Conservation (phyloP, 2,797 vertebrate genomes). For the Buceros bicornis region DNA sequence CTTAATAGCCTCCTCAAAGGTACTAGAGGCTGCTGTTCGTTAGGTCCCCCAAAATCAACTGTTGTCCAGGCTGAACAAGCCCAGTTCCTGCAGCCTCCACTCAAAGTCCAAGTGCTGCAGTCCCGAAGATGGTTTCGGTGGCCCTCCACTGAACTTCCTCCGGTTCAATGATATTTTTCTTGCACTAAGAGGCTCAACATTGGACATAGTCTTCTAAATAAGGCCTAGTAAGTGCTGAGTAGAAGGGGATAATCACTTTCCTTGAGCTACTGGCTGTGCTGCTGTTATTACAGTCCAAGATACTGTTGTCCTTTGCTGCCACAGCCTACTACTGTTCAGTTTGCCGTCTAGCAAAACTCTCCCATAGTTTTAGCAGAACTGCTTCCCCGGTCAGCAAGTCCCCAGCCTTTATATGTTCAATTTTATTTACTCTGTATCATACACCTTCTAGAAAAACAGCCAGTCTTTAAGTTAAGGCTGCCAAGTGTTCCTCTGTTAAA, state of each 20-base stretch:
- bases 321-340: not conserved
- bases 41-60: not conserved
- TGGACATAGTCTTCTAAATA: not conserved
- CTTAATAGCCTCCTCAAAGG: not conserved
- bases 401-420: not conserved
- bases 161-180: not conserved
- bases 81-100: rapidly evolving
- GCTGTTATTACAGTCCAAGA: not conserved
- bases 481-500: not conserved
- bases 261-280: not conserved
- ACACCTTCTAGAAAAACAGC: not conserved
- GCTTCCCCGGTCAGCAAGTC: not conserved
- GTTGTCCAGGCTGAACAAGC: not conserved
- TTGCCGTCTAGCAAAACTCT: not conserved
- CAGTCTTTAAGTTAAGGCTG: not conserved
- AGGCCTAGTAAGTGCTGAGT: not conserved
- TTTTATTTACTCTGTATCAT: not conserved
- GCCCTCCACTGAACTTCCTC: rapidly evolving
- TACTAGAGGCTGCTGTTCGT: not conserved
- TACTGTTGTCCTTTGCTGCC: not conserved
- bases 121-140: rapidly evolving
- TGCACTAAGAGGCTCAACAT: not conserved
- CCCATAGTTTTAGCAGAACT: not conserved
- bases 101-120: not conserved
- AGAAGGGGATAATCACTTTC: not conserved